A percentile compares a stretch with the other conserved stretches of the same genome.
phyloP scores from a whole-genome alignment of 2,888 invertebrate genomes.

The Gymnocheta viridis region DNA sequence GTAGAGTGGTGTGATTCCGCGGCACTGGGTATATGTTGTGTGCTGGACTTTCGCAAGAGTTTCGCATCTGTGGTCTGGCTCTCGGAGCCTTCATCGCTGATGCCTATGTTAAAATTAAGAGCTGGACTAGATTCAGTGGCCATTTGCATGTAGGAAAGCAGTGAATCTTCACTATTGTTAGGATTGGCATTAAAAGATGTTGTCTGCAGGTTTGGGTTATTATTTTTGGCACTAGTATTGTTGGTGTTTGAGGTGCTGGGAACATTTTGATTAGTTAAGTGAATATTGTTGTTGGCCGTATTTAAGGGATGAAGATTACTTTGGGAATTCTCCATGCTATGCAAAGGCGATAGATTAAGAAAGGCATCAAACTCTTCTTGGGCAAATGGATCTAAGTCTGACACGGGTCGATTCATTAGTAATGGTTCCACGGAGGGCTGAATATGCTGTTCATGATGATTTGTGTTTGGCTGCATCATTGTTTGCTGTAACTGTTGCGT shows the following conservation, averaged over 20 bases:
- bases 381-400: slow-evolving; percentile 75
- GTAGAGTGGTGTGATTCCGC: slow-evolving; percentile 63
- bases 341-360: slow-evolving; percentile 78
- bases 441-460: slow-evolving; percentile 71
- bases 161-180: slow-evolving; percentile 77
- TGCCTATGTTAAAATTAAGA: slow-evolving; percentile 79
- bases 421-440: slow-evolving; percentile 69
- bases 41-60: slow-evolving; percentile 63
- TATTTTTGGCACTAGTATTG: slow-evolving; percentile 29
- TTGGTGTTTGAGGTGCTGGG: slow-evolving; percentile 57
- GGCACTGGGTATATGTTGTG: slow-evolving; percentile 7
- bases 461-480: slow-evolving; percentile 68
- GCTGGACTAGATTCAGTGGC: slow-evolving; percentile 77
- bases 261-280: slow-evolving; percentile 53
- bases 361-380: slow-evolving; percentile 80
- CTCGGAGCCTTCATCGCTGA: slow-evolving; percentile 77
- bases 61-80: slow-evolving; percentile 76
- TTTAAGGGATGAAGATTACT: slow-evolving; percentile 68
- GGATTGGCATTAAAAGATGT: slow-evolving; percentile 54
- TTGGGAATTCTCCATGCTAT: slow-evolving; percentile 72
- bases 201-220: slow-evolving; percentile 24
- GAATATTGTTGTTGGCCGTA: slow-evolving; percentile 53
- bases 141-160: slow-evolving; percentile 81
- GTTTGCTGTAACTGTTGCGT: slow-evolving; percentile 77
- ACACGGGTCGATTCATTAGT: slow-evolving; percentile 69